Conservation (phyloP, 1,140 invertebrate genomes). For the Micrasema minimum region DNA sequence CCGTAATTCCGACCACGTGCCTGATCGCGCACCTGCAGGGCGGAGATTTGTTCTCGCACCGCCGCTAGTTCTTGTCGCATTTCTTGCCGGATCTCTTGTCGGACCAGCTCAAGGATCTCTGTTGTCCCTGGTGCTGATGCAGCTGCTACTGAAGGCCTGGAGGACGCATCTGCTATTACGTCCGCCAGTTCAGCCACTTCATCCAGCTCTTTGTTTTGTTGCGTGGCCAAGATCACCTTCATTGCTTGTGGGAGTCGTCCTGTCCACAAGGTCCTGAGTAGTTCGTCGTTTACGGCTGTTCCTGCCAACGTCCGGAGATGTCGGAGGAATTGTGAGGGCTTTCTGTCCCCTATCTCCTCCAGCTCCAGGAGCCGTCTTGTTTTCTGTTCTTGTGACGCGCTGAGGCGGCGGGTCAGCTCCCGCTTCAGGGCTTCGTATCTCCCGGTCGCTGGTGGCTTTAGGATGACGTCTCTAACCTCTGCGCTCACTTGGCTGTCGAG, state of each 20-base stretch:
- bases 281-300: not conserved
- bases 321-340: slow-evolving; percentile 6
- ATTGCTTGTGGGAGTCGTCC: slow-evolving; percentile 40
- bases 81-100: not conserved
- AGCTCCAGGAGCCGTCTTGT: slow-evolving; percentile 7
- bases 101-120: no score
- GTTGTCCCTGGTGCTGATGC: no score
- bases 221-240: slow-evolving; percentile 21
- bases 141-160: no score
- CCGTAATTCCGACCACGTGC: not conserved
- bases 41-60: not conserved
- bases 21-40: not conserved
- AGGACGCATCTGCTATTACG: slow-evolving; percentile 47
- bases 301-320: slow-evolving; percentile 33
- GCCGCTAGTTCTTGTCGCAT: not conserved
- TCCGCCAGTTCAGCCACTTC: slow-evolving; percentile 49
- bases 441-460: not conserved
- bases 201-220: slow-evolving; percentile 31
- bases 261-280: slow-evolving; percentile 22
- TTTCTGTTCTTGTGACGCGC: slow-evolving; percentile 3
- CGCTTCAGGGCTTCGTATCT: not conserved
- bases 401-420: slow-evolving; percentile 9
- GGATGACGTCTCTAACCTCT: not conserved
- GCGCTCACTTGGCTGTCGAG: not conserved
- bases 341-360: not conserved